Evolutionary conservation across 2,113 vertebrate species (phyloP).

Genomic region (Dicentrarchus labrax): DNA sequence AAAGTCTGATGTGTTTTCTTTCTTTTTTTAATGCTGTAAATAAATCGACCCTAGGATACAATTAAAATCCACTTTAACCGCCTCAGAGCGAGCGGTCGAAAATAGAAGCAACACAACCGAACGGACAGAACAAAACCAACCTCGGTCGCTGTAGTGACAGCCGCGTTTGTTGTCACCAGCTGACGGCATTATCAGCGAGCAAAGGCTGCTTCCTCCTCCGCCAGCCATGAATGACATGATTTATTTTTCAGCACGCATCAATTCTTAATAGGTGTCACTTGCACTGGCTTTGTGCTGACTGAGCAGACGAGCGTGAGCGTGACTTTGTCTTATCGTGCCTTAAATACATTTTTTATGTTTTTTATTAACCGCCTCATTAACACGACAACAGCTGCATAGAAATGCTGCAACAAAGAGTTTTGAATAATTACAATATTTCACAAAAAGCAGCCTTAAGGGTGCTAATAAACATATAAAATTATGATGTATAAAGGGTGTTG

Average conservation of each 20-base stretch:
- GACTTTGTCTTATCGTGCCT: conserved; percentile 5
- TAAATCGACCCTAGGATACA: conserved; percentile 59
- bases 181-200: conserved; percentile 27
- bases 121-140: conserved; percentile 4
- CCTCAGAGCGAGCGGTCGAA: conserved; percentile 40
- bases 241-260: conserved; percentile 55
- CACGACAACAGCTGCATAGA: neutral
- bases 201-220: conserved; percentile 5
- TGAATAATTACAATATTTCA: neutral
- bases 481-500: neutral
- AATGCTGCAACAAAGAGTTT: neutral
- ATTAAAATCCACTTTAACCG: conserved; percentile 57
- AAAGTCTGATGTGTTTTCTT: conserved; percentile 8
- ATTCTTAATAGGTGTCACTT: conserved; percentile 64
- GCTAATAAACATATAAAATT: neutral
- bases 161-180: conserved; percentile 51
- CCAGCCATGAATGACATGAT: conserved; percentile 34
- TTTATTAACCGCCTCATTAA: conserved; percentile 10
- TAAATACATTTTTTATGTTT: neutral
- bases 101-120: conserved; percentile 54
- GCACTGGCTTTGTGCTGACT: conserved; percentile 46
- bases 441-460: neutral
- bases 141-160: conserved; percentile 19
- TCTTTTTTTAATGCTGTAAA: conserved; percentile 54
- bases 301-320: conserved; percentile 9